These are phyloP conservation scores for Drosophila tristis DNA, from an alignment of 1,140 invertebrate species.

Conservation along the genomic window DNA sequence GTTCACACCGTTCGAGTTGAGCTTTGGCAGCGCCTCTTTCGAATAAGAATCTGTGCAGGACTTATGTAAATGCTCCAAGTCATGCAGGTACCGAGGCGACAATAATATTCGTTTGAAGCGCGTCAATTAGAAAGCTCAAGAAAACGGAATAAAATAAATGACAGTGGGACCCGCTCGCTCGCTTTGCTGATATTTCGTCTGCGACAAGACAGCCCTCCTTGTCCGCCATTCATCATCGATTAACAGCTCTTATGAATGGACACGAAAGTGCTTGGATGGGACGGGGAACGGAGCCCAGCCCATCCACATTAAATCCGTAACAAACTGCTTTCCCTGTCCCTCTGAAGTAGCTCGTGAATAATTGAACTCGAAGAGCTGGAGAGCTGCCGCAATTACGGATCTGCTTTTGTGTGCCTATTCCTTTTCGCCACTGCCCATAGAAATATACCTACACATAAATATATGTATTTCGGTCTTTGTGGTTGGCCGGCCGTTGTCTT, in stretches of 20 bases:
- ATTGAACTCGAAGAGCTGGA: conserved; percentile 67
- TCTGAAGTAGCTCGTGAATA: conserved; percentile 79
- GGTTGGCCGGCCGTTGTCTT: conserved; percentile 41
- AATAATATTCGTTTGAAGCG: too few relatives aligned
- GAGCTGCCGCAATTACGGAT: conserved; percentile 64
- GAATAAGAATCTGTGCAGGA: too few relatives aligned
- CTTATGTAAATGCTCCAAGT: too few relatives aligned
- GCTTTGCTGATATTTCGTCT: too few relatives aligned
- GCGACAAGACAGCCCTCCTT: neutral
- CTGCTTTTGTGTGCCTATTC: conserved; percentile 22
- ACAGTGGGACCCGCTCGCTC: too few relatives aligned
- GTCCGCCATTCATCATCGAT: conserved; percentile 45
- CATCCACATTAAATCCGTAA: conserved; percentile 13
- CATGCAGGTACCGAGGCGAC: too few relatives aligned
- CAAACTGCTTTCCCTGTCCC: conserved; percentile 46
- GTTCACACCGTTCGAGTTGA: too few relatives aligned
- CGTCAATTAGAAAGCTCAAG: too few relatives aligned
- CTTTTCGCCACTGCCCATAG: conserved; percentile 11
- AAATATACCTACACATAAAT: neutral
- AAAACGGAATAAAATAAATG: too few relatives aligned
- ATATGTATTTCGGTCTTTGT: conserved; percentile 22
- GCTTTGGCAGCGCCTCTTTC: too few relatives aligned
- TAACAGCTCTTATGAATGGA: conserved; percentile 72
- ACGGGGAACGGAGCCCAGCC: neutral
- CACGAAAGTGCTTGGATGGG: conserved; percentile 11